Base-by-base conservation (phyloP, 2,113 vertebrate species). In the Mugil cephalus region DNA sequence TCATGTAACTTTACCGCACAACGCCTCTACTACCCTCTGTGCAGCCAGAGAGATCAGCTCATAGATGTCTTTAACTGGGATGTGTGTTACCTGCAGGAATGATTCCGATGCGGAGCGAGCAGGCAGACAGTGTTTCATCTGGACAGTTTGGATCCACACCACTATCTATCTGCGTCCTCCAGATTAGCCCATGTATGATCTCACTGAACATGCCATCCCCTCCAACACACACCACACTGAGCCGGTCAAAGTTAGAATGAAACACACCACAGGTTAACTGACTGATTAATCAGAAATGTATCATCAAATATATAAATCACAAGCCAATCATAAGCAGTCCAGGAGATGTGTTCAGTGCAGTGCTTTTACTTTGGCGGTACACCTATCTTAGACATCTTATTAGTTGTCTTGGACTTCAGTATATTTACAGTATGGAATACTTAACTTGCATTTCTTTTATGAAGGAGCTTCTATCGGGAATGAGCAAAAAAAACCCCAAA, bases 171-270 rank as follows among this genome's bases (percentile, higher is more conserved):
- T 99, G 97, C 0, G 94, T 95, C 70, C 94, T 95, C 84, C 94
- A 95, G 69, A 99, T 90, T 69, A 99, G 94, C 30, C 97, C 98
- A 30, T 99, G 97, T 80, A 99, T 88, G 81, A 98, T 90, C 93
- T 99, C 97, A 19, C 96, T 98, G 94, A 99, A 99, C 96, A 95
- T 98, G 81, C 98, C 98, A 7, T 99, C 98, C 12, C 97, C 97
- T 7, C 97, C 98, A 2, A 99, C 98, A 54, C 96, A 98, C 74
- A 99, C 94, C 84, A 99, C 91, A 19, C 98, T 99, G 94, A 38
- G 13, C 73, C 9, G 15, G 54, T 43, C 40, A 42, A 10, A 52
- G 14, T 17, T 1, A 4, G 53, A 12, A 42, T 3, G 4, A 1
- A 50, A 4, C n/a, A n/a, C n/a, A 58, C 7, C n/a, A 43, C 4